phyloP scores from a whole-genome alignment of 2,113 vertebrate species.

The Dolichallabes microphthalmus region DNA sequence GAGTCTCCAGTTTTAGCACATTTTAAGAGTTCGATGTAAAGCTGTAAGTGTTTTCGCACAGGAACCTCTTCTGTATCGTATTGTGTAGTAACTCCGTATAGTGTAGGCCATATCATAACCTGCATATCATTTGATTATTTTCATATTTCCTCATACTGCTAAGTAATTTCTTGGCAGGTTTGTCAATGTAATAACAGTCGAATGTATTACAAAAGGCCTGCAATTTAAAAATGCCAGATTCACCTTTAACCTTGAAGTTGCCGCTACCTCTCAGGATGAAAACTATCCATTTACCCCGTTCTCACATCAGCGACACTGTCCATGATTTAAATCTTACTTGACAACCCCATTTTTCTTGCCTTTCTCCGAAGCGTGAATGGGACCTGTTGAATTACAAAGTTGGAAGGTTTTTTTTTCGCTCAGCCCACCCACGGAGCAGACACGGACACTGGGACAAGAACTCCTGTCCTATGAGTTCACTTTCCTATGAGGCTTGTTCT shows the following conservation, averaged over 20 bases:
- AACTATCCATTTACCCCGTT: not conserved
- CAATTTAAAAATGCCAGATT: too few species aligned
- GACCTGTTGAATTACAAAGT: constrained; percentile 51
- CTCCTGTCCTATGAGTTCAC: constrained; percentile 56
- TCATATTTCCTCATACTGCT: too few species aligned
- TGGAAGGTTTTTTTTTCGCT: constrained; percentile 23
- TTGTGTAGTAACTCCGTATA: too few species aligned
- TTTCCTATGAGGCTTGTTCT: constrained; percentile 66
- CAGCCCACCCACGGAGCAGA: constrained; percentile 54
- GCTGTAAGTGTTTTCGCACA: not conserved
- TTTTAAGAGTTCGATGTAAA: not conserved
- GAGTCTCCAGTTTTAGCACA: not conserved
- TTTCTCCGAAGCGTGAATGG: constrained; percentile 9
- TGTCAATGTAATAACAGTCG: too few species aligned
- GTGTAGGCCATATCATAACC: too few species aligned
- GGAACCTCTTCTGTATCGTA: not conserved
- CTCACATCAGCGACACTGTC: not conserved
- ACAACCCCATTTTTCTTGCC: not conserved
- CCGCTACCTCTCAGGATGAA: not conserved
- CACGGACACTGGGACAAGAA: constrained; percentile 49
- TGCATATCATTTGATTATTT: too few species aligned
- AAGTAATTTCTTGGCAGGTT: too few species aligned
- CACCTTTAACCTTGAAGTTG: not conserved
- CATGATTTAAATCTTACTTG: constrained; percentile 11
- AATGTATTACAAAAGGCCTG: too few species aligned